Conservation (phyloP, 2,888 invertebrate species). For the Troglohyphantes excavatus region DNA sequence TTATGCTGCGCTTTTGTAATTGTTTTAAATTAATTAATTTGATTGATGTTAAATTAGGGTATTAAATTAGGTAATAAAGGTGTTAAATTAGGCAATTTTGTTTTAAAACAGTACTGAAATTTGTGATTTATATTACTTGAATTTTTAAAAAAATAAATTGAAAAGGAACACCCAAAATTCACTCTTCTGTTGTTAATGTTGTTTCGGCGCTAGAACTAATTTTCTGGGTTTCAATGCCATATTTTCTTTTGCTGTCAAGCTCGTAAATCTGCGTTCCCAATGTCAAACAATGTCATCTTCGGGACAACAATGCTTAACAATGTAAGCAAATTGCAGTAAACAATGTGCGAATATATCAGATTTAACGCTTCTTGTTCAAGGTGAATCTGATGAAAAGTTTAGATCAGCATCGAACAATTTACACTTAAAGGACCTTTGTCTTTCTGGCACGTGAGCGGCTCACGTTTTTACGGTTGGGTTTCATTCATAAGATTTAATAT, state of each 20-base stretch:
- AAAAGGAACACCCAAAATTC: no score
- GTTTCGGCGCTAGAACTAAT: conserved; percentile 39
- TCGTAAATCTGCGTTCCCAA: conserved; percentile 66
- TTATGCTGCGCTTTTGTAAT: no score
- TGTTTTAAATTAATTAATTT: no score
- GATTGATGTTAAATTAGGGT: no score
- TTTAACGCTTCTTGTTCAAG: conserved; percentile 38
- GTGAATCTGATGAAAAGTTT: conserved; percentile 62
- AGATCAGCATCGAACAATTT: conserved; percentile 37
- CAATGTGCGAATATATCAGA: conserved; percentile 55
- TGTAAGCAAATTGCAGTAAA: not conserved
- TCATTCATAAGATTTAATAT: conserved; percentile 38
- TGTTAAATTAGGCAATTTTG: no score
- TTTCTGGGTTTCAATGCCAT: conserved; percentile 50
- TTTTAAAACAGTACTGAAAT: no score
- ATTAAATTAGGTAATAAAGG: no score
- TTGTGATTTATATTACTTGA: no score
- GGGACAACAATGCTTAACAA: conserved; percentile 45
- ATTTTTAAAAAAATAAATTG: no score
- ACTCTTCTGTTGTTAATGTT: conserved; percentile 29
- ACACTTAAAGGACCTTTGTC: conserved; percentile 13
- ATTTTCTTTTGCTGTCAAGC: conserved; percentile 46
- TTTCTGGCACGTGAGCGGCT: conserved; percentile 2
- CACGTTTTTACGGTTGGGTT: conserved; percentile 21
- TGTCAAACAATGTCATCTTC: conserved; percentile 71